phyloP scores from a whole-genome alignment of 2,888 invertebrate species.

The Macrostomum cliftonense region DNA sequence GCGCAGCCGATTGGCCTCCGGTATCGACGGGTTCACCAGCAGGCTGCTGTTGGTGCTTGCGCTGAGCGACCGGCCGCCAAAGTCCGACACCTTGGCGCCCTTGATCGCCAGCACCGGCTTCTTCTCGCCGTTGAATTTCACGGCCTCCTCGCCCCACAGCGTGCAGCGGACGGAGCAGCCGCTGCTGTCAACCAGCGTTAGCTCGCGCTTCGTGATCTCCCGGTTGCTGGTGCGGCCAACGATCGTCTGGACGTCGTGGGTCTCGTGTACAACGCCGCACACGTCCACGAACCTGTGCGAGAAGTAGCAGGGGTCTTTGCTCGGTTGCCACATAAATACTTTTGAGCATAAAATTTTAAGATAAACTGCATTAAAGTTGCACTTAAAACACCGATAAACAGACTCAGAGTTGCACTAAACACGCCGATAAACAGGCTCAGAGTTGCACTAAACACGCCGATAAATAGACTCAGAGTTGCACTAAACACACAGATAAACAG shows the following conservation, averaged over 20 bases:
- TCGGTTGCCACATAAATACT: too few species aligned
- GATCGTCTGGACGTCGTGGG: slow-evolving; percentile 52
- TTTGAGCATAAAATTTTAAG: too few species aligned
- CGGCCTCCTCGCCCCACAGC: slow-evolving; percentile 58
- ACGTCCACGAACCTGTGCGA: slow-evolving; percentile 47
- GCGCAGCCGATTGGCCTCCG: slow-evolving; percentile 60
- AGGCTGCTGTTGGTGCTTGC: slow-evolving; percentile 61
- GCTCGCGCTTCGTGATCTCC: slow-evolving; percentile 69
- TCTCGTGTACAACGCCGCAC: slow-evolving; percentile 62
- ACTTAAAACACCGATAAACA: background rate
- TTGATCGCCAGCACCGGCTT: slow-evolving; percentile 70
- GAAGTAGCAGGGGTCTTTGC: background rate
- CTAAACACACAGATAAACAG: too few species aligned
- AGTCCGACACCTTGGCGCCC: slow-evolving; percentile 65
- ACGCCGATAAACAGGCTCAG: too few species aligned
- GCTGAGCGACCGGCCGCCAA: slow-evolving; percentile 53
- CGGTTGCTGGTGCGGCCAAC: slow-evolving; percentile 55
- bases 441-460: too few species aligned
- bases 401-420: too few species aligned
- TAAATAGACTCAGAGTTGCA: too few species aligned
- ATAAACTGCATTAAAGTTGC: background rate
- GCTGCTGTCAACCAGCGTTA: slow-evolving; percentile 65
- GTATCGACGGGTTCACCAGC: slow-evolving; percentile 72
- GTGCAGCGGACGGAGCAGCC: slow-evolving; percentile 59
- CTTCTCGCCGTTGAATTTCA: slow-evolving; percentile 42